phyloP scores from a whole-genome alignment of 2,113 vertebrate species.

The Vulpes ferrilata region DNA sequence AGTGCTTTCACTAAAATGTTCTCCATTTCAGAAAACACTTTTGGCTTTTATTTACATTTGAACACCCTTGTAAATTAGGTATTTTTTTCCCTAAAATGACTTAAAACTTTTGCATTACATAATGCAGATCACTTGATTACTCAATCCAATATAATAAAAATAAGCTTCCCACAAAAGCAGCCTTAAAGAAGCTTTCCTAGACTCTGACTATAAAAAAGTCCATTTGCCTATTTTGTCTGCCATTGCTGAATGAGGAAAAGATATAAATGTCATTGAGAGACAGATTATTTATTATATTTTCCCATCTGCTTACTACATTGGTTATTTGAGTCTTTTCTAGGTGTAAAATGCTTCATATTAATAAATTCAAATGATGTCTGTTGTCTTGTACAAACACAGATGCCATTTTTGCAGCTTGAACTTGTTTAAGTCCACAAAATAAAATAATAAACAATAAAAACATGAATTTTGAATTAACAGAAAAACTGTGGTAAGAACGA shows the following conservation, averaged over 20 bases:
- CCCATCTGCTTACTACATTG: conserved; percentile 85
- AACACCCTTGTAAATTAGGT: conserved; percentile 58
- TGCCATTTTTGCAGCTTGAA: conserved; percentile 81
- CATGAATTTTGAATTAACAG: conserved; percentile 55
- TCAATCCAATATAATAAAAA: conserved; percentile 66
- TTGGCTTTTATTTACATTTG: conserved; percentile 64
- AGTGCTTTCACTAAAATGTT: conserved; percentile 62
- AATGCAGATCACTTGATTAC: conserved; percentile 43
- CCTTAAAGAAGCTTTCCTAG: conserved; percentile 72
- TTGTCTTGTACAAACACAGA: conserved; percentile 78
- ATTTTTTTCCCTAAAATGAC: conserved; percentile 60
- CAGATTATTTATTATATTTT: conserved; percentile 86
- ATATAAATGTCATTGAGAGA: conserved; percentile 85
- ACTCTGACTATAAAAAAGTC: conserved; percentile 69
- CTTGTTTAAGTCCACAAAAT: conserved; percentile 77
- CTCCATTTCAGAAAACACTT: conserved; percentile 32
- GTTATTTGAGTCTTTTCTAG: conserved; percentile 80
- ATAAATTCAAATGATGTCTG: conserved; percentile 83
- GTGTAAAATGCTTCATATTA: conserved; percentile 84
- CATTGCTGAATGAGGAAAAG: conserved; percentile 72
- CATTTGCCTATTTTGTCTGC: conserved; percentile 80
- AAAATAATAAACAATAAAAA: conserved; percentile 68
- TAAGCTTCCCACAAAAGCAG: neutral
- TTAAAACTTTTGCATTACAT: conserved; percentile 69
- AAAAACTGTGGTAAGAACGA: neutral